A percentile compares a stretch with the other conserved stretches of the same genome.
Evolutionary conservation across 1,140 invertebrate genomes (phyloP).

Genomic region (Pseudomyrmex flavicornis): DNA sequence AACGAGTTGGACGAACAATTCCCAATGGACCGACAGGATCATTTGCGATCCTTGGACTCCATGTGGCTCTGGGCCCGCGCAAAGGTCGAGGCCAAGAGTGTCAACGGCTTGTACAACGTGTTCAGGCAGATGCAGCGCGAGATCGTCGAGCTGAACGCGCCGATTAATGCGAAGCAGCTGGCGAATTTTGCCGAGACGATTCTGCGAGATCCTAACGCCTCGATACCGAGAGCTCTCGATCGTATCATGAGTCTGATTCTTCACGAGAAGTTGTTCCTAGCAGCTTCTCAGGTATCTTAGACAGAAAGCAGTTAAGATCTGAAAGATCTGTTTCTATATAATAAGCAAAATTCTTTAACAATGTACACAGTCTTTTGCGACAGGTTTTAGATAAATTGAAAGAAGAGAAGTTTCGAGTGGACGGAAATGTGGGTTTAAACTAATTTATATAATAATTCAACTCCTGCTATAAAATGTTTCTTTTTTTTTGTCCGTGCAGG

Average conservation of each 20-base stretch:
- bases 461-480: neutral
- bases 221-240: conserved; percentile 84
- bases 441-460: neutral
- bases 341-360: too few relatives aligned
- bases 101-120: conserved; percentile 87
- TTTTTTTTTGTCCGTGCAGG: conserved; percentile 84
- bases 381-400: neutral
- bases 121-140: conserved; percentile 86
- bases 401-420: too few relatives aligned
- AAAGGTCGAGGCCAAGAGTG: conserved; percentile 84
- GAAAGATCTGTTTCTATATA: too few relatives aligned
- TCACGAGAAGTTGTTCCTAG: conserved; percentile 87
- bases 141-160: conserved; percentile 66
- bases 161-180: conserved; percentile 85
- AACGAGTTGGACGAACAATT: conserved; percentile 80
- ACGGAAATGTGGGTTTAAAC: too few relatives aligned
- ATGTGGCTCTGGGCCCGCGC: conserved; percentile 87
- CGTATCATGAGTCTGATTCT: conserved; percentile 85
- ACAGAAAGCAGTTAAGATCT: neutral
- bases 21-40: conserved; percentile 75
- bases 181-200: conserved; percentile 87
- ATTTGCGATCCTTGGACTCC: conserved; percentile 81
- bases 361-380: too few relatives aligned
- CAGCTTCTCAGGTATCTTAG: conserved; percentile 87
- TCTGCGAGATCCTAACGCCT: conserved; percentile 86